Evolutionary conservation across 92 coral and sea anemone genomes (phyloP).

Genomic region (Montipora capitata): DNA sequence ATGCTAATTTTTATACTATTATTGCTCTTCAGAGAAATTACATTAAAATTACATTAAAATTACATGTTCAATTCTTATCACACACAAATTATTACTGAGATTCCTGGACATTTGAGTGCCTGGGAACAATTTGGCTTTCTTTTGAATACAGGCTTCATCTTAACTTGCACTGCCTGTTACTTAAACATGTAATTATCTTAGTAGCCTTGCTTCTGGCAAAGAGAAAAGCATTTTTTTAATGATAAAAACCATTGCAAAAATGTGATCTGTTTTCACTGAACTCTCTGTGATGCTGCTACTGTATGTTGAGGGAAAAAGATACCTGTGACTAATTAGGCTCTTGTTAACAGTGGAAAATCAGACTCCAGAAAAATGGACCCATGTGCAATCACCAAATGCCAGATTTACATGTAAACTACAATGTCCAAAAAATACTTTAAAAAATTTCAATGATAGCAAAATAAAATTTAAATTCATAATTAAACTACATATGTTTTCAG

Average conservation of each 20-base stretch:
- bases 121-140: constrained; percentile 12
- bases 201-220: constrained; percentile 28
- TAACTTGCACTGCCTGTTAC: constrained; percentile 11
- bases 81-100: constrained; percentile 15
- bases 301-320: too few species aligned
- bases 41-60: background rate
- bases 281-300: too few species aligned
- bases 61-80: background rate
- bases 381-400: constrained; percentile 10
- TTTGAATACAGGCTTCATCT: constrained; percentile 2
- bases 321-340: background rate
- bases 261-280: too few species aligned
- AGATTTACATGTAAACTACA: constrained; percentile 12
- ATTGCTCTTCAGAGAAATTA: constrained; percentile 6
- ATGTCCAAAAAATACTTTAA: background rate
- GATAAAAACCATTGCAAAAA: background rate
- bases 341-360: background rate
- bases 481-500: background rate
- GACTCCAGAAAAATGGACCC: constrained; percentile 15
- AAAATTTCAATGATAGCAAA: background rate
- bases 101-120: constrained; percentile 12
- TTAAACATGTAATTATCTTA: constrained; percentile 8
- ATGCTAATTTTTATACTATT: background rate
- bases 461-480: background rate
- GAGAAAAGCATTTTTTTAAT: constrained; percentile 8